Evolutionary conservation across 2,797 vertebrate genomes (phyloP), one percentile per base, ranked within the genome.

Genomic region (Halcyon chelicuti): DNA sequence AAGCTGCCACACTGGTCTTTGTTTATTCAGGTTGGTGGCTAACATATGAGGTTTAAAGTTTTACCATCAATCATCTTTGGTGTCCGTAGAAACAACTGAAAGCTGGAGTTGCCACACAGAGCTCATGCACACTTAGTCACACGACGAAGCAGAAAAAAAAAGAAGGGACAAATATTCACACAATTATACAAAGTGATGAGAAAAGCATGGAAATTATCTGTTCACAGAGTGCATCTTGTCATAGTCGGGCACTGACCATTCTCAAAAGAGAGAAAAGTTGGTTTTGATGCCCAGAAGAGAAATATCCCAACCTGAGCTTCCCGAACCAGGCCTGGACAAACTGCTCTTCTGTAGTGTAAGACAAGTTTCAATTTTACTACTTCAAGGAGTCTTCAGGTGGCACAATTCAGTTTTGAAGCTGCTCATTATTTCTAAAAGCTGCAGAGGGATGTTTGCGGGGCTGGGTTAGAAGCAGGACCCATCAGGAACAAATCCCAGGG

Each of bases 1-100:
- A 95, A 92, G 78, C 88, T 95, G 88, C 81, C 93, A 92, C 62
- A 28, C 31, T 92, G 54, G 29, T 79, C 93, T 96, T 95, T 97
- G 96, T 96, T 97, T 96, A 95, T 94, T 96, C 95, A 95, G 95
- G 92, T 95, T 93, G 93, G 90, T 93, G 91, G 83, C 49, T 90
- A 75, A 90, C 72, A 89, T 67, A 91, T 57, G 90, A 93, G 86
- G 91, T 90, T 90, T 88, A 66, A 70, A 83, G 85, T 63, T 93
- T 28, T 75, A 51, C 78, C 90, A 96, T 96, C 90, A 95, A 95
- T 96, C 94, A 96, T 79, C 81, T 88, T 7, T 46, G 88, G 90
- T 76, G 86, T 81, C 93, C 72, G 84, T 2, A 75, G 88, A 73
- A 82, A 78, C 18, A 79, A 71, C 46, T 12, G 57, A 76, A 79